phyloP scores from a whole-genome alignment of 2,797 vertebrate genomes.

The Tenualosa ilisha region DNA sequence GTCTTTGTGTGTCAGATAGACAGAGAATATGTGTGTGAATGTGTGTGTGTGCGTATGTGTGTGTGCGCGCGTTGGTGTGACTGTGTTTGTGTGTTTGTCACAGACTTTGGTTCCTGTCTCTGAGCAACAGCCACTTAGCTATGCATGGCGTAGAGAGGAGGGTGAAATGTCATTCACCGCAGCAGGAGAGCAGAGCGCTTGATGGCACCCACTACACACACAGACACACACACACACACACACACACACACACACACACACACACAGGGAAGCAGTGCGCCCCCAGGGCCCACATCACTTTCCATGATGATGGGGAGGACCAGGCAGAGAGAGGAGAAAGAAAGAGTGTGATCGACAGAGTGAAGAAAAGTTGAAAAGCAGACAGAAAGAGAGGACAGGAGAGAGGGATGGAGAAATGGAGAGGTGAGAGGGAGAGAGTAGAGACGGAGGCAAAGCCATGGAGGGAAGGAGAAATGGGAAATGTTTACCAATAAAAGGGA shows the following conservation, averaged over 20 bases:
- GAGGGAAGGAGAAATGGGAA: constrained; percentile 9
- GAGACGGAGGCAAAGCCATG: background rate
- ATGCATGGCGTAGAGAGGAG: constrained; percentile 41
- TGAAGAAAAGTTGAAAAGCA: background rate
- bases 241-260: background rate
- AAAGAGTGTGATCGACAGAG: background rate
- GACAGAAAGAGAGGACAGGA: background rate
- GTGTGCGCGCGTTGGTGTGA: background rate
- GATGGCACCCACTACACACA: constrained; percentile 33
- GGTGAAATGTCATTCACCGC: constrained; percentile 52
- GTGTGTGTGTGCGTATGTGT: background rate
- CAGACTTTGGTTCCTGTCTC: constrained; percentile 54
- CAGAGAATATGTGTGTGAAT: background rate
- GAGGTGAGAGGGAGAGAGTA: background rate
- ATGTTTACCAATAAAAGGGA: constrained; percentile 17
- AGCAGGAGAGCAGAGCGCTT: constrained; percentile 43
- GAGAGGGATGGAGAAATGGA: background rate
- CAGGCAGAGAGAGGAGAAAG: constrained; percentile 14
- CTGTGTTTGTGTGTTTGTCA: constrained; percentile 41
- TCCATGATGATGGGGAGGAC: constrained; percentile 6
- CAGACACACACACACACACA: constrained; percentile 8
- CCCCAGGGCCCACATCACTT: constrained; percentile 19
- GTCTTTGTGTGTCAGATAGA: background rate
- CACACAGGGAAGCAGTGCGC: background rate
- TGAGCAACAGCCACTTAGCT: constrained; percentile 72